Percentiles rank a stretch among this genome's conserved stretches.
Conservation (phyloP, 2,113 vertebrate genomes). For the Prunella himalayana region DNA sequence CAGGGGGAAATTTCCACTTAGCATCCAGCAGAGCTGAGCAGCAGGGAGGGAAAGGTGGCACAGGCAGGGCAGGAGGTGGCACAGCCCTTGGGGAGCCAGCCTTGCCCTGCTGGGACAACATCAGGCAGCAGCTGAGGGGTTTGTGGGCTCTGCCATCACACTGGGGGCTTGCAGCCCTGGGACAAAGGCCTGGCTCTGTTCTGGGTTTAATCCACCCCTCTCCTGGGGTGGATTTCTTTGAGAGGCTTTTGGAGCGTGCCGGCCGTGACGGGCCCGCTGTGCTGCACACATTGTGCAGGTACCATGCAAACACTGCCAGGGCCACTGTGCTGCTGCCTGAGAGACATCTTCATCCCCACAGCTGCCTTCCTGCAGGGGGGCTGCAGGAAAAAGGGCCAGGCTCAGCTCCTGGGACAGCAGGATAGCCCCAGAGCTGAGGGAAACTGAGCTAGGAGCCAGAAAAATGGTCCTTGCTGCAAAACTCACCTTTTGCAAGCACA, state of each 20-base stretch:
- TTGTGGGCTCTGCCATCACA: neutral
- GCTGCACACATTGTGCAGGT: neutral
- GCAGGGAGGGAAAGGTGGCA: conserved; percentile 3
- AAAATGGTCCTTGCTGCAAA: neutral
- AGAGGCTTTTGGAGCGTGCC: neutral
- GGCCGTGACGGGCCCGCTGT: neutral
- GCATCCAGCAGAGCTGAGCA: conserved; percentile 8
- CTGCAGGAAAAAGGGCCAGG: neutral
- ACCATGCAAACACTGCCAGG: neutral
- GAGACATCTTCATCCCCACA: conserved; percentile 15
- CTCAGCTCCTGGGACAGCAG: fast-evolving
- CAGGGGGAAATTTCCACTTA: conserved; percentile 9
- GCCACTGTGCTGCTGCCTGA: neutral
- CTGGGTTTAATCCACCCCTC: neutral
- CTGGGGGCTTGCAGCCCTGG: neutral
- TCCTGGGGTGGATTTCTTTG: neutral
- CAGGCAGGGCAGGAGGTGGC: neutral
- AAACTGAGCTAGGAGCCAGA: neutral
- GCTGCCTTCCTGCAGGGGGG: neutral
- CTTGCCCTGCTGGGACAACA: neutral
- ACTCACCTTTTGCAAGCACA: neutral
- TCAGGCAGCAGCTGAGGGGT: fast-evolving
- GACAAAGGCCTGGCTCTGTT: neutral
- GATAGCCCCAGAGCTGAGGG: neutral
- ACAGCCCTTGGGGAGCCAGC: neutral